These are phyloP conservation scores for Bedellia somnulentella DNA, from an alignment of 2,888 invertebrate species.

Conservation along the genomic window DNA sequence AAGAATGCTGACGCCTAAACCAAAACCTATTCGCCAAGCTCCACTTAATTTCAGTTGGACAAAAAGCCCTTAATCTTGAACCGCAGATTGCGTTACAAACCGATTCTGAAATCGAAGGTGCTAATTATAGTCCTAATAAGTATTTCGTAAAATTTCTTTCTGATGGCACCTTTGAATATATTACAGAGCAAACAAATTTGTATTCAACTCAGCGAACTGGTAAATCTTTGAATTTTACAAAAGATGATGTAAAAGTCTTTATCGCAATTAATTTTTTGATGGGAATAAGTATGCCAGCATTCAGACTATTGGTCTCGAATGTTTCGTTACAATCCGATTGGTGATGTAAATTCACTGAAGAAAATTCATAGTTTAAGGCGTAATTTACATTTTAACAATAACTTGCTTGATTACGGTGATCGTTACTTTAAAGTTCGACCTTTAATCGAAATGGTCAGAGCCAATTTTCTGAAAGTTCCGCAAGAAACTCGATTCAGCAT, in stretches of 20 bases:
- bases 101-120: no score
- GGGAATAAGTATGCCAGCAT: background rate
- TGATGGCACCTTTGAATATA: background rate
- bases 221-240: background rate
- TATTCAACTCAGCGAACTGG: background rate
- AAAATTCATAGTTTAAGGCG: background rate
- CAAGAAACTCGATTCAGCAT: constrained; percentile 10
- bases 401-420: background rate
- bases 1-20: no score
- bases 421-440: constrained; percentile 1
- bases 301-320: background rate
- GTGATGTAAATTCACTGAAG: background rate
- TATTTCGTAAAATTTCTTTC: background rate
- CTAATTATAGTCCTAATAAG: no score
- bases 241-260: background rate
- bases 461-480: constrained; percentile 4
- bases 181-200: background rate
- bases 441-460: constrained; percentile 1
- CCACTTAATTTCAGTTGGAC: no score
- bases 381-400: background rate
- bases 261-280: background rate
- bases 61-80: no score
- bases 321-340: background rate
- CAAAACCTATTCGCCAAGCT: no score
- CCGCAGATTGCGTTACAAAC: no score